A percentile compares a stretch with the other conserved stretches of the same genome.
phyloP scores from a whole-genome alignment of 2,113 vertebrate species.

The Poecile atricapillus region DNA sequence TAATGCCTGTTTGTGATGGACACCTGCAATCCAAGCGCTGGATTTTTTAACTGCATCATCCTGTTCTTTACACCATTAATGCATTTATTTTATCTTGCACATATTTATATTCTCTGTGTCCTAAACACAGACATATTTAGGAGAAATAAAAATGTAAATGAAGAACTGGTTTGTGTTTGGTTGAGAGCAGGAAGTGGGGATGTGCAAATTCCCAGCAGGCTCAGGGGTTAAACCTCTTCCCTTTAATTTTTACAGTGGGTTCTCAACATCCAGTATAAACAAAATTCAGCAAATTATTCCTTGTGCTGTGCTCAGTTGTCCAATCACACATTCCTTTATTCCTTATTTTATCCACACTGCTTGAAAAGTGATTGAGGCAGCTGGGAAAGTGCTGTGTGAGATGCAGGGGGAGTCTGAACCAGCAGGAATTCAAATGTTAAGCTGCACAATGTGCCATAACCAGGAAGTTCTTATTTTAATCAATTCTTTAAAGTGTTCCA shows the following conservation, averaged over 20 bases:
- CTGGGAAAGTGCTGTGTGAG: not conserved
- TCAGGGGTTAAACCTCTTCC: not conserved
- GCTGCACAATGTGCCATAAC: not conserved
- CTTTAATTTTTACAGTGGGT: slow-evolving; percentile 13
- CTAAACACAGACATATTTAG: slow-evolving; percentile 5
- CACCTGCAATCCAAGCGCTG: not conserved
- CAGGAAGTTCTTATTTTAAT: slow-evolving; percentile 5
- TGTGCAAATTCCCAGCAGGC: slow-evolving; percentile 43
- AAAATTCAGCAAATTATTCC: slow-evolving; percentile 45
- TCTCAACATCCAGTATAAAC: slow-evolving; percentile 9
- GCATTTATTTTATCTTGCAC: not conserved
- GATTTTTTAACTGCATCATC: not conserved
- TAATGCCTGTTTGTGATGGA: not conserved
- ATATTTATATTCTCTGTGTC: not conserved
- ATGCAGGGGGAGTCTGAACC: not conserved
- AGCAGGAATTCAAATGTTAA: not conserved
- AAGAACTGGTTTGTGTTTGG: slow-evolving; percentile 27
- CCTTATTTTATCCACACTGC: not conserved
- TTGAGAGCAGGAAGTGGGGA: slow-evolving; percentile 36
- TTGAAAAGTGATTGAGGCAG: not conserved
- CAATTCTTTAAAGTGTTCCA: not conserved
- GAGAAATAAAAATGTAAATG: slow-evolving; percentile 49
- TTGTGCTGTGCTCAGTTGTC: not conserved
- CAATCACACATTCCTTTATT: not conserved
- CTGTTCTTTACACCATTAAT: not conserved